A percentile compares a stretch with the other conserved stretches of the same genome.
Evolutionary conservation across 2,113 vertebrate species (phyloP).

Genomic region (Callochromis pleurospilus): DNA sequence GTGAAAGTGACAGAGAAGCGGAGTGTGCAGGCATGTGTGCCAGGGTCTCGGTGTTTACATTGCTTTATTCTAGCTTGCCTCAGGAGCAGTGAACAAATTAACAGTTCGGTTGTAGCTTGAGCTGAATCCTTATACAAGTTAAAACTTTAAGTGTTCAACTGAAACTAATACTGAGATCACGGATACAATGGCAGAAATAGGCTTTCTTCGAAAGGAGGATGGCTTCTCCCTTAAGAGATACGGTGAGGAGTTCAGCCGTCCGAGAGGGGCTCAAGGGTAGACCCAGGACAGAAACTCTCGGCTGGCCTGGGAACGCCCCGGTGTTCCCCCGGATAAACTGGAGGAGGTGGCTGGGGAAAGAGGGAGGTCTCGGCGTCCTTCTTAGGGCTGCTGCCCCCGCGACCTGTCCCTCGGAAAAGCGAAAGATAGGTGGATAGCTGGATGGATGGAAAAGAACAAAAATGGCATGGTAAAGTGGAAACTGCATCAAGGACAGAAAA

Average conservation of each 20-base stretch:
- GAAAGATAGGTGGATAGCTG: background rate
- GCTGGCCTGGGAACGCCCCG: background rate
- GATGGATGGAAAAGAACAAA: background rate
- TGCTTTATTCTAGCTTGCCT: background rate
- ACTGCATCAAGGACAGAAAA: background rate
- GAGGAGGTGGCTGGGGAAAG: background rate
- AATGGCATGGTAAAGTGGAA: background rate
- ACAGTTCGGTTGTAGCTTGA: background rate
- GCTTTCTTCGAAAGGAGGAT: background rate
- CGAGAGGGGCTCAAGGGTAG: background rate
- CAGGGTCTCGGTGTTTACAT: background rate
- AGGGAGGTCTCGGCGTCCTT: background rate
- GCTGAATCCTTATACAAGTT: background rate
- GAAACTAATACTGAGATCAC: background rate
- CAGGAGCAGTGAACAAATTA: background rate
- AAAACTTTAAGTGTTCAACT: background rate
- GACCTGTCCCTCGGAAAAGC: background rate
- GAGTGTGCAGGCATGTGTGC: background rate
- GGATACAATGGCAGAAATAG: background rate
- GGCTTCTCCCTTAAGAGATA: background rate
- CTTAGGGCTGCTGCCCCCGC: background rate
- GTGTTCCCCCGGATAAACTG: background rate
- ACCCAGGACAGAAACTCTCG: background rate
- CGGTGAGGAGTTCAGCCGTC: background rate
- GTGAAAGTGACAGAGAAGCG: background rate